Percentiles rank a stretch among this genome's conserved stretches.
Conservation (phyloP, 1,140 invertebrate genomes). For the Camponotus pennsylvanicus region DNA sequence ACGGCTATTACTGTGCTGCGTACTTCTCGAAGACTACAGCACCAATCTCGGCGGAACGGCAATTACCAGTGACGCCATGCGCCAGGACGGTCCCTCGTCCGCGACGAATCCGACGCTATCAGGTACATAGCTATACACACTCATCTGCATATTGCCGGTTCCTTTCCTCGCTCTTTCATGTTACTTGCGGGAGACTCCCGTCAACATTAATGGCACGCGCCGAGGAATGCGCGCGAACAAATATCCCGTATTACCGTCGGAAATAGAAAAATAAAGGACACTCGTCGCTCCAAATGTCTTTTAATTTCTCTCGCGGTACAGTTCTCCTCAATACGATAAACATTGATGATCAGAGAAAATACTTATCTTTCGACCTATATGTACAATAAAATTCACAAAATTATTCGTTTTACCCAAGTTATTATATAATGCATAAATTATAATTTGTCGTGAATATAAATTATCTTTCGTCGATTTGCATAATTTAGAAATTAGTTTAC, state of each 20-base stretch:
- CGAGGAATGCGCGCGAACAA: constrained; percentile 45
- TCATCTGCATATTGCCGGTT: constrained; percentile 46
- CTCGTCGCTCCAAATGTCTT: constrained; percentile 8
- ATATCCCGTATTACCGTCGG: constrained; percentile 38
- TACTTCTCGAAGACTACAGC: constrained; percentile 84
- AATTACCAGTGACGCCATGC: constrained; percentile 81
- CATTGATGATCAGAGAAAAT: not conserved
- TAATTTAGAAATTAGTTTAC: constrained; percentile 19
- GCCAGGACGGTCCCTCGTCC: constrained; percentile 77
- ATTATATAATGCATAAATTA: not conserved
- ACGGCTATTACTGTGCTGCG: constrained; percentile 84
- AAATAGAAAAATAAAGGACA: constrained; percentile 46
- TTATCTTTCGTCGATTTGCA: not conserved
- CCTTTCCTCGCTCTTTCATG: not conserved
- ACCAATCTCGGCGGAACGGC: constrained; percentile 79
- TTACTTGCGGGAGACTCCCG: not conserved
- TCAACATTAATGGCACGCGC: constrained; percentile 48
- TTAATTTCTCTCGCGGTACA: not conserved
- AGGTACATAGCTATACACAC: constrained; percentile 66
- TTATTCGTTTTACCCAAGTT: not conserved
- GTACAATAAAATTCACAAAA: not conserved
- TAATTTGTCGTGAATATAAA: not conserved
- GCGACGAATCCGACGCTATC: constrained; percentile 75
- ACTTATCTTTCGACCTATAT: not conserved
- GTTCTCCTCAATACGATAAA: not conserved